Percentiles rank a stretch among this genome's conserved stretches.
phyloP scores from a whole-genome alignment of 1,140 invertebrate genomes.

The Drosophila ohnishii region DNA sequence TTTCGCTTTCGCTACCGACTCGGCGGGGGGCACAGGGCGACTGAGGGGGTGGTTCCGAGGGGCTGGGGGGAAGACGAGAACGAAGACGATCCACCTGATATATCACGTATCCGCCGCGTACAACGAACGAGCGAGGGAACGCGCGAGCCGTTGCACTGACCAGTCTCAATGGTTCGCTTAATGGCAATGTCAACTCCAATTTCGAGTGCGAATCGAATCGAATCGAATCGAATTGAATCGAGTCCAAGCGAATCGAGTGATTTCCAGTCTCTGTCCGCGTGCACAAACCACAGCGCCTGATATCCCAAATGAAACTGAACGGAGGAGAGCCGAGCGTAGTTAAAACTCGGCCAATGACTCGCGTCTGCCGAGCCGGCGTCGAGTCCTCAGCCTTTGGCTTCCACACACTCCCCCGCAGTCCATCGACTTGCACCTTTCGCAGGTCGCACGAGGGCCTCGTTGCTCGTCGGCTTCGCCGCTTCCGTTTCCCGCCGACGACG shows the following conservation, averaged over 20 bases:
- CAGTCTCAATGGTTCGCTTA: not conserved
- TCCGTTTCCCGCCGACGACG: constrained; percentile 8
- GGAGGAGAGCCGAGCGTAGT: constrained; percentile 20
- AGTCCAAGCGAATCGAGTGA: constrained; percentile 9
- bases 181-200: constrained; percentile 4
- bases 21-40: too few species aligned
- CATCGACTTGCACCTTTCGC: constrained; percentile 12
- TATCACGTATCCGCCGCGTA: constrained; percentile 10
- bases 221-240: constrained; percentile 15
- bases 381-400: constrained; percentile 7
- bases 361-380: constrained; percentile 1
- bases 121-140: constrained; percentile 1
- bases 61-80: not conserved
- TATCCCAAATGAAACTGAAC: constrained; percentile 72
- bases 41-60: not conserved
- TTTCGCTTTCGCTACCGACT: constrained; percentile 11
- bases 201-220: not conserved
- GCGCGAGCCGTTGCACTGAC: constrained; percentile 11
- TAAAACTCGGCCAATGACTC: constrained; percentile 63
- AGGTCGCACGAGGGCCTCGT: constrained; percentile 12
- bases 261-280: constrained; percentile 11
- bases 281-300: constrained; percentile 56
- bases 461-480: constrained; percentile 10
- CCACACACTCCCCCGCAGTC: constrained; percentile 12
- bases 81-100: constrained; percentile 6